phyloP scores from a whole-genome alignment of 2,797 vertebrate genomes.

The Enteromius thamalakanensis region DNA sequence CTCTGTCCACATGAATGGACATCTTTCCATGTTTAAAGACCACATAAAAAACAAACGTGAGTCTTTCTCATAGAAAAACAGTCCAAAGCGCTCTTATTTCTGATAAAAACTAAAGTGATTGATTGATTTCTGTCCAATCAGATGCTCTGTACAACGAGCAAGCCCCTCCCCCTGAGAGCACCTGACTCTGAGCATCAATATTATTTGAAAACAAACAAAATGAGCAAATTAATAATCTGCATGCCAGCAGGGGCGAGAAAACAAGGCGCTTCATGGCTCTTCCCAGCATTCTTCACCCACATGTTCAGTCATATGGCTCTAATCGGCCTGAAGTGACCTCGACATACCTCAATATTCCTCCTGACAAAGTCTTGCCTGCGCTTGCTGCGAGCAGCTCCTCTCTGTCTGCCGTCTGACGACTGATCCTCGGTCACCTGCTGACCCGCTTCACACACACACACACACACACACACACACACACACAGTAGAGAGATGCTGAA shows the following conservation, averaged over 20 bases:
- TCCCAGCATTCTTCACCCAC: slow-evolving; percentile 54
- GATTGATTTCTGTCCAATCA: not conserved
- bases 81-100: not conserved
- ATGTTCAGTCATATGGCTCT: slow-evolving; percentile 46
- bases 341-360: slow-evolving; percentile 92
- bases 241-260: not conserved
- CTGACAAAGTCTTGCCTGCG: slow-evolving; percentile 85
- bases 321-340: slow-evolving; percentile 64
- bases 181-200: not conserved
- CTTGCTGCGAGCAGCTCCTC: slow-evolving; percentile 66
- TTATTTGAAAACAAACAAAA: not conserved
- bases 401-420: slow-evolving; percentile 60
- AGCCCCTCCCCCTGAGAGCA: not conserved
- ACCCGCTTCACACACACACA: slow-evolving; percentile 48
- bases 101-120: too few species aligned
- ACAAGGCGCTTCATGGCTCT: slow-evolving; percentile 31
- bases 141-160: not conserved
- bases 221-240: not conserved
- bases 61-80: too few species aligned
- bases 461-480: too few species aligned
- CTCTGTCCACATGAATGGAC: not conserved
- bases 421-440: slow-evolving; percentile 59
- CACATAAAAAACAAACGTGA: not conserved
- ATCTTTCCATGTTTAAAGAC: not conserved
- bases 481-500: too few species aligned